Evolutionary conservation across 2,113 vertebrate genomes (phyloP).

Genomic region (Mesitornis unicolor): DNA sequence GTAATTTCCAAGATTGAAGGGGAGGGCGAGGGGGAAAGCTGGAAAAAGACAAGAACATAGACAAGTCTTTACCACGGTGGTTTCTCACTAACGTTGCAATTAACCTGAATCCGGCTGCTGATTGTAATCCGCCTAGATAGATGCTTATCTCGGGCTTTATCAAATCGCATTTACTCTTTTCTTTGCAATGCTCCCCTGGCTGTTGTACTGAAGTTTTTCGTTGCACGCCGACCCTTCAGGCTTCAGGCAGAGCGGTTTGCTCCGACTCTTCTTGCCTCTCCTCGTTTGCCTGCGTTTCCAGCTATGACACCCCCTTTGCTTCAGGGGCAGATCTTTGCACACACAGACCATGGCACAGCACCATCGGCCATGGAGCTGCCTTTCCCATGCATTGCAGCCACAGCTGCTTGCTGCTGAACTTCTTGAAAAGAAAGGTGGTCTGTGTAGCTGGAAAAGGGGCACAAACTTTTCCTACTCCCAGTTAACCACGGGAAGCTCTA

Average conservation of each 20-base stretch:
- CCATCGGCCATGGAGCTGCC: accelerated
- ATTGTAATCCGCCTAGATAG: not conserved
- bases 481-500: not conserved
- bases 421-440: not conserved
- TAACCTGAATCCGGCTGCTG: not conserved
- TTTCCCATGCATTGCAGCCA: not conserved
- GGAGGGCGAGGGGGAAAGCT: not conserved
- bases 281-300: not conserved
- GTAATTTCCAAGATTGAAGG: constrained; percentile 8
- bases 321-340: not conserved
- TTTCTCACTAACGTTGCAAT: not conserved
- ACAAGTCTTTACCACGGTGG: not conserved
- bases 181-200: not conserved
- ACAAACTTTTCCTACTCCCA: not conserved
- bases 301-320: accelerated
- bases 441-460: not conserved
- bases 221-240: accelerated
- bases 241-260: not conserved
- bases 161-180: not conserved
- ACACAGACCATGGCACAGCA: accelerated
- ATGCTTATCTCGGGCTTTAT: not conserved
- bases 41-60: not conserved
- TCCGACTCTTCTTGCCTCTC: not conserved
- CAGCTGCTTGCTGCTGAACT: not conserved
- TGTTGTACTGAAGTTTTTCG: not conserved